Evolutionary conservation across 1,140 invertebrate species (phyloP).

Genomic region (Linepithema humile): DNA sequence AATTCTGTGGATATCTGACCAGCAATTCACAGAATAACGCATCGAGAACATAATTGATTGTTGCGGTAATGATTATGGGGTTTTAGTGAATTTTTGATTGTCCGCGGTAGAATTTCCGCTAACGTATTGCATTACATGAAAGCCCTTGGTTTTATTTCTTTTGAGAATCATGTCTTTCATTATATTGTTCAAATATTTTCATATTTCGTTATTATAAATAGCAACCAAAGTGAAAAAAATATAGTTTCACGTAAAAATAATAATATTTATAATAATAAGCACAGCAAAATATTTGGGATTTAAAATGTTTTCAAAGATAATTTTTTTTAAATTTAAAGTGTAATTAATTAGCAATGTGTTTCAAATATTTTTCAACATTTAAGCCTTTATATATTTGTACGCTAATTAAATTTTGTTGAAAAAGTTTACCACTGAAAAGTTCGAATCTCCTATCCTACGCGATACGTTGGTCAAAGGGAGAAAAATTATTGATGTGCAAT

Average conservation of each 20-base stretch:
- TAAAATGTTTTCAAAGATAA: neutral
- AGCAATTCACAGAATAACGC: neutral
- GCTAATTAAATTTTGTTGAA: neutral
- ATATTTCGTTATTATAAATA: neutral
- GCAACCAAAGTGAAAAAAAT: neutral
- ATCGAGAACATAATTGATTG: slow-evolving; percentile 18
- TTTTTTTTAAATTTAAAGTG: neutral
- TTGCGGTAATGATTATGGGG: neutral
- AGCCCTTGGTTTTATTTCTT: neutral
- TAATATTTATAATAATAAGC: neutral
- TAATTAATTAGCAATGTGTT: neutral
- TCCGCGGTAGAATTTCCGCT: neutral
- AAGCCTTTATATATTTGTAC: neutral
- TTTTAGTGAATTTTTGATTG: neutral
- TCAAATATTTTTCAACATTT: neutral
- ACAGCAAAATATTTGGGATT: neutral
- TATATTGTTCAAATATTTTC: neutral
- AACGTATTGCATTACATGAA: neutral
- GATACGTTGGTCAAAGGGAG: slow-evolving; percentile 19
- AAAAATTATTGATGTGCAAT: slow-evolving; percentile 31
- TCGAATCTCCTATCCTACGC: neutral
- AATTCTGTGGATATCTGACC: slow-evolving; percentile 28
- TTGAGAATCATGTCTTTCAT: neutral
- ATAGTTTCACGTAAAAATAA: neutral
- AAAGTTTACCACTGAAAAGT: neutral